A percentile compares a stretch with the other conserved stretches of the same genome.
Conservation (phyloP, 2,113 vertebrate genomes). For the Corydoras sp. region DNA sequence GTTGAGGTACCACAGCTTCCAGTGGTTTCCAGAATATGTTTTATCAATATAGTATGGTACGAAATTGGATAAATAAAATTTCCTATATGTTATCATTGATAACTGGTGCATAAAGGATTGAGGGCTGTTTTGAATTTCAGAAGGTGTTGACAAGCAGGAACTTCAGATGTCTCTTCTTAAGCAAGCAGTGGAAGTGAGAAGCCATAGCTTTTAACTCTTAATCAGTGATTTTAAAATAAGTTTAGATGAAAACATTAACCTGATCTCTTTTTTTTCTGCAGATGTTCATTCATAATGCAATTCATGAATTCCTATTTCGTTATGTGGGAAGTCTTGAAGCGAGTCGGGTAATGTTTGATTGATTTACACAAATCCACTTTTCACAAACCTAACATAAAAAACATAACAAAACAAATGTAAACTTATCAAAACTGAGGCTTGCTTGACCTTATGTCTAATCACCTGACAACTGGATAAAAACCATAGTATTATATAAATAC, state of each 20-base stretch:
- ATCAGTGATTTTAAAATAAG: background rate
- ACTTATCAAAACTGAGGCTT: no score
- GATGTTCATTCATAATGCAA: slow-evolving; percentile 91
- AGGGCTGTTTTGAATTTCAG: slow-evolving; percentile 55
- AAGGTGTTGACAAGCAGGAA: slow-evolving; percentile 88
- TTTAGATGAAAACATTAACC: background rate
- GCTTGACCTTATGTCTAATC: no score
- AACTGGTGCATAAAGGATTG: no score
- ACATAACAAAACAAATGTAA: no score
- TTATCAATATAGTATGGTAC: no score
- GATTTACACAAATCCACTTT: background rate
- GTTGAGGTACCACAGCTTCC: no score
- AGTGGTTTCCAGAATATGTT: no score
- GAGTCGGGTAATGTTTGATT: slow-evolving; percentile 75
- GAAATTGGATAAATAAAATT: no score
- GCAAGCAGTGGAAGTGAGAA: slow-evolving; percentile 90
- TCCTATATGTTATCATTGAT: no score
- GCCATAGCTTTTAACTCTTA: background rate
- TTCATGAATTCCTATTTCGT: slow-evolving; percentile 91
- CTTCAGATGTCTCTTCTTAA: slow-evolving; percentile 91
- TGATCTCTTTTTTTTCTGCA: slow-evolving; percentile 47
- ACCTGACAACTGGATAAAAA: no score
- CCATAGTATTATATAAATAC: background rate
- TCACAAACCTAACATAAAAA: no score
- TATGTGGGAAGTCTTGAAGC: slow-evolving; percentile 91